These are phyloP conservation scores for Xiphophorus couchianus DNA, from an alignment of 2,113 vertebrate species.

Conservation along the genomic window DNA sequence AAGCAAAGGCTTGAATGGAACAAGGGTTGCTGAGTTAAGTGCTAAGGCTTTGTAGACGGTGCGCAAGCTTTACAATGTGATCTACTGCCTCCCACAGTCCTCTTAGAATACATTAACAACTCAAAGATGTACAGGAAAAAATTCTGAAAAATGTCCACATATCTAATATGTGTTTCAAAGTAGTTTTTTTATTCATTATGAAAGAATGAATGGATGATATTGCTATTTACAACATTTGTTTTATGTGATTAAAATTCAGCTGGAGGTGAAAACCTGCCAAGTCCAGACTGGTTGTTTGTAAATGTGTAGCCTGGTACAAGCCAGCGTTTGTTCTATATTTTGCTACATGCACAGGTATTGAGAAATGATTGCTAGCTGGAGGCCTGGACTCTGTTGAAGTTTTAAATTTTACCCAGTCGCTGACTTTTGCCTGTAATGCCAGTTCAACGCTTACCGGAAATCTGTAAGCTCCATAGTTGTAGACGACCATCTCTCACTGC, in stretches of 20 bases:
- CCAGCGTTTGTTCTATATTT: too few species aligned
- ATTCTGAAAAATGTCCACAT: neutral
- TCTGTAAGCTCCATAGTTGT: too few species aligned
- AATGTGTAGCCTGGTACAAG: neutral
- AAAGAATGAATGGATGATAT: too few species aligned
- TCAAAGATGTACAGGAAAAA: neutral
- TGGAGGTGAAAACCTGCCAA: neutral
- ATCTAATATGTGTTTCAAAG: neutral
- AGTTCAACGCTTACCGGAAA: too few species aligned
- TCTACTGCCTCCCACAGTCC: neutral
- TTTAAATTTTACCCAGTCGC: too few species aligned
- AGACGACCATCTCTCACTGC: too few species aligned
- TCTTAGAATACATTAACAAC: neutral
- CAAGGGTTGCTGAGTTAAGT: neutral
- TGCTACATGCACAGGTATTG: too few species aligned
- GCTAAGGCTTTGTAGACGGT: neutral
- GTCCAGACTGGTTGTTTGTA: neutral
- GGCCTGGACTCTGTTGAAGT: too few species aligned
- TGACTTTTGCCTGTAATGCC: too few species aligned
- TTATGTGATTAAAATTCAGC: too few species aligned
- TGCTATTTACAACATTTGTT: too few species aligned
- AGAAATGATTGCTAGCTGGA: too few species aligned
- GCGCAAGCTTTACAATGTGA: neutral
- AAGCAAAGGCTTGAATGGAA: neutral
- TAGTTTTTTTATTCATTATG: neutral